A percentile compares a stretch with the other conserved stretches of the same genome.
Evolutionary conservation across 2,113 vertebrate species (phyloP).

Genomic region (Pyrgilauda ruficollis): DNA sequence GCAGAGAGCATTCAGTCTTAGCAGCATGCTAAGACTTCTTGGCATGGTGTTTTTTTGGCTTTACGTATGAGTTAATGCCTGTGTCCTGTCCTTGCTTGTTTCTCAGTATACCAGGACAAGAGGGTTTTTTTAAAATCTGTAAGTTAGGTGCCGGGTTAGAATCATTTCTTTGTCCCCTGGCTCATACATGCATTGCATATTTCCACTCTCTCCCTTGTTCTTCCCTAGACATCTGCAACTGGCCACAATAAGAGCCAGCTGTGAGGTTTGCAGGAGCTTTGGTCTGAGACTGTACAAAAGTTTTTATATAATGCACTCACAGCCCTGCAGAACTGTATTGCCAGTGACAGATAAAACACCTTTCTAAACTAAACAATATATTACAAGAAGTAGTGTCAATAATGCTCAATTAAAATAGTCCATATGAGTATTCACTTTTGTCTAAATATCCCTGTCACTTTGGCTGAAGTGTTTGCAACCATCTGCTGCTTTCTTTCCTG

Average conservation of each 20-base stretch:
- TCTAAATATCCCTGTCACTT: neutral
- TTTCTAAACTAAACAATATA: neutral
- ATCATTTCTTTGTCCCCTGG: neutral
- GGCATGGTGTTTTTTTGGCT: neutral
- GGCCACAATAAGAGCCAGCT: neutral
- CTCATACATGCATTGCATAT: rapidly evolving
- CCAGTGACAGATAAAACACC: neutral
- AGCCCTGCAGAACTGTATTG: neutral
- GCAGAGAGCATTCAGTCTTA: neutral
- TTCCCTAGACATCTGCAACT: neutral
- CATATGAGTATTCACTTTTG: neutral
- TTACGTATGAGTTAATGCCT: neutral
- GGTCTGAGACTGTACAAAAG: neutral
- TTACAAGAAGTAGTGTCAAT: neutral
- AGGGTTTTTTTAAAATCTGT: neutral
- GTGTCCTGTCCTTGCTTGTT: neutral
- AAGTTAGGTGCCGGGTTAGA: neutral
- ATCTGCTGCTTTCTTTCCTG: neutral
- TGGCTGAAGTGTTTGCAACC: neutral
- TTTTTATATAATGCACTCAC: neutral
- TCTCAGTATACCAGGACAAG: neutral
- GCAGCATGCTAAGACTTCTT: neutral
- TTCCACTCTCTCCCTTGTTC: neutral
- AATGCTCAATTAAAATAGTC: neutral
- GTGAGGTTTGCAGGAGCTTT: neutral